Base-by-base conservation (phyloP, 2,888 invertebrate species). In the Anoplius nigerrimus region DNA sequence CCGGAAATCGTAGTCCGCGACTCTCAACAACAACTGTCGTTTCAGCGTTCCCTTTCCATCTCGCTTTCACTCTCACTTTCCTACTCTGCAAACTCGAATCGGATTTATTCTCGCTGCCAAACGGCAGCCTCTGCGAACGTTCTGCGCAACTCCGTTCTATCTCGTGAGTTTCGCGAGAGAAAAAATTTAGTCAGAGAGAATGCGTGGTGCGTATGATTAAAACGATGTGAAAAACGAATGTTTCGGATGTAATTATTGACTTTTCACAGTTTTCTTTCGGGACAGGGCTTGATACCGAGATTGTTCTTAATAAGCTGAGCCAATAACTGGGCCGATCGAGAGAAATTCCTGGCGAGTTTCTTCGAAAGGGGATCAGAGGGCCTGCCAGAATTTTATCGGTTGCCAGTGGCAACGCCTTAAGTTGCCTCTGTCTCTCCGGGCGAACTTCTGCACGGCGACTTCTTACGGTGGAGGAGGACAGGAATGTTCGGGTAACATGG, bases 331-430 rank as follows among this genome's bases (percentile, higher is more conserved):
- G 56, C 60, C 67, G 79, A 72, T 57, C 57, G 55, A 61, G n/a
- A 74, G 64, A 72, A 81, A 83, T 81, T 79, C 76, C 67, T 69
- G 55, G 59, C 57, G 72, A 79, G 75, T 78, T 74, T 72, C 76
- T 58, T 61, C 69, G 76, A 79, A 80, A 81, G 71, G 68, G 66
- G 74, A 78, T 74, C 69, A 64, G 64, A 78, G 79, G 79, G 79
- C 80, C 80, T 73, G 76, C 74, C 75, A 72, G 75, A 78, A 73
- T 82, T 83, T 81, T 80, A 83, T 82, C 81, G 79, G 84, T 84
- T 83, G 82, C 83, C 78, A 81, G 64, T 77, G 84, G 84, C 84
- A 84, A 85, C 85, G 81, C 79, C 79, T 79, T 75, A 70, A 73
- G 72, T 77, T 76, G 71, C 77, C 78, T 78, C 72, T 67, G 79